A percentile compares a stretch with the other conserved stretches of the same genome.
Evolutionary conservation across 2,113 vertebrate species (phyloP).

Genomic region (Stomatorhinus ivindoensis): DNA sequence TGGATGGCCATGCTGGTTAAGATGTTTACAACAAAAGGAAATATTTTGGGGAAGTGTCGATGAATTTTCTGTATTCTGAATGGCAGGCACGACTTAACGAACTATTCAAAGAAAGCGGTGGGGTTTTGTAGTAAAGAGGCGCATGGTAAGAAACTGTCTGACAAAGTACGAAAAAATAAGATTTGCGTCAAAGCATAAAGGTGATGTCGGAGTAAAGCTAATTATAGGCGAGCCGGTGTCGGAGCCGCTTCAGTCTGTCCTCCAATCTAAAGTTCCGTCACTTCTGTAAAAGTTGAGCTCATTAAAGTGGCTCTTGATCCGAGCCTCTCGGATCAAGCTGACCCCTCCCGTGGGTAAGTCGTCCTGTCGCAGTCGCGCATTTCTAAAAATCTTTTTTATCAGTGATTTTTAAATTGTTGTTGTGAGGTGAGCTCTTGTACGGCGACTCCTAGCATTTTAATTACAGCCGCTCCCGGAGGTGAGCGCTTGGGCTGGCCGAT

Average conservation of each 20-base stretch:
- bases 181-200: not conserved
- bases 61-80: not conserved
- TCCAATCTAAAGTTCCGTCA: not conserved
- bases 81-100: not conserved
- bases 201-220: conserved; percentile 6
- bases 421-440: not conserved
- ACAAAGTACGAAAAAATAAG: not conserved
- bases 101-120: not conserved
- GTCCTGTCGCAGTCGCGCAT: not conserved
- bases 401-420: conserved; percentile 23
- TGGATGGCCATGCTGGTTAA: not conserved
- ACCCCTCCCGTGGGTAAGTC: conserved; percentile 1
- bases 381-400: conserved; percentile 22
- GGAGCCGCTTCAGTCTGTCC: not conserved
- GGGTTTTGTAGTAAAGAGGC: not conserved
- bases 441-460: not conserved
- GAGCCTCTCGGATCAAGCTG: not conserved
- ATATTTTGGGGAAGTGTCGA: not conserved
- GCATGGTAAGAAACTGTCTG: not conserved
- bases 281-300: not conserved
- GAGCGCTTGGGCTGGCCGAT: not conserved
- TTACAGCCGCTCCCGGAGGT: not conserved
- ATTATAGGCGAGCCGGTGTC: not conserved
- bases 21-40: not conserved
- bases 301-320: not conserved